Evolutionary conservation across 2,113 vertebrate genomes (phyloP).

Genomic region (Muscicapa adusta): DNA sequence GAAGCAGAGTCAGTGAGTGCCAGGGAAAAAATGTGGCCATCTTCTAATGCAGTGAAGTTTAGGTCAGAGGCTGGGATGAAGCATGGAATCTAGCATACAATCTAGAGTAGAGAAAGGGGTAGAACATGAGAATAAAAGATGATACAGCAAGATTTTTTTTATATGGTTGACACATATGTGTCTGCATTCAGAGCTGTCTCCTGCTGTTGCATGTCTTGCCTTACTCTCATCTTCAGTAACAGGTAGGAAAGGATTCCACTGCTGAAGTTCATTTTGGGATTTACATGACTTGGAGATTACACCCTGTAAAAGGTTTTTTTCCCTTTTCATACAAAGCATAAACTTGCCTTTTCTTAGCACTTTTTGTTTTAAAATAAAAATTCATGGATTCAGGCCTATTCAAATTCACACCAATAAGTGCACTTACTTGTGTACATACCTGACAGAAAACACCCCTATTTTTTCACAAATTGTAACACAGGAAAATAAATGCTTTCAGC

Average conservation of each 20-base stretch:
- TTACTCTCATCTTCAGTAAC: background rate
- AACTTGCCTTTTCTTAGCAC: background rate
- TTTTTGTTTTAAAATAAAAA: background rate
- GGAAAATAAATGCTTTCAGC: background rate
- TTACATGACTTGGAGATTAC: background rate
- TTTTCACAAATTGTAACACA: background rate
- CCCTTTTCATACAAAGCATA: background rate
- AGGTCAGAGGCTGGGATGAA: background rate
- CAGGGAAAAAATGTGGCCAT: background rate
- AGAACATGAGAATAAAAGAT: background rate
- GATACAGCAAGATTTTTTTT: rapidly evolving
- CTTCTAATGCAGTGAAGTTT: background rate
- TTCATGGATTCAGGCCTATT: background rate
- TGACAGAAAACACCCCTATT: background rate
- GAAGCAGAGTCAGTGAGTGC: background rate
- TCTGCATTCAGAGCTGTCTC: background rate
- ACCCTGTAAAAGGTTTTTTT: background rate
- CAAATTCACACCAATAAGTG: background rate
- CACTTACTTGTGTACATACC: background rate
- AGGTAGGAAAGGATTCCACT: background rate
- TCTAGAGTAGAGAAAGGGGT: background rate
- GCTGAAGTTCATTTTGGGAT: background rate
- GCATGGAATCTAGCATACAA: too few species aligned
- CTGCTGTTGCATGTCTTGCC: background rate
- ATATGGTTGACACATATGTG: background rate